Evolutionary conservation across 2,113 vertebrate genomes (phyloP), one percentile per base, ranked within the genome.

Genomic region (Vanacampus margaritifer): DNA sequence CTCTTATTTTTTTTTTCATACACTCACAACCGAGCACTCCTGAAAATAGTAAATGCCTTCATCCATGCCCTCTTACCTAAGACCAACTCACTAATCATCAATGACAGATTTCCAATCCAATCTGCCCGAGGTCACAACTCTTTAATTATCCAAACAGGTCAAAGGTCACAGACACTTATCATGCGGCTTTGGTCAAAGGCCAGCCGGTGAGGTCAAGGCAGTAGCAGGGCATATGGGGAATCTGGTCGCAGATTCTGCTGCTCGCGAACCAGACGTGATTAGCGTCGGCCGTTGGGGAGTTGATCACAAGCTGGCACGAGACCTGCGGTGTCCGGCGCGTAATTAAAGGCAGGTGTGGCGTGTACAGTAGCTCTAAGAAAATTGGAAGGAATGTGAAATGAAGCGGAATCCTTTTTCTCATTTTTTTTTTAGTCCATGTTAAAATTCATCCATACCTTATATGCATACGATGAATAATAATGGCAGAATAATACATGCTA

Each of bases 61-160:
- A 57, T 79, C 68, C 13, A n/a, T 62, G 50, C 53, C 60, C 61
- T 43, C 78, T 82, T 87, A 82, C 85, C 78, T 87, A 89, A 84
- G 73, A 62, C 84, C 32, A 66, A 82, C 65, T 78, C 76, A 76
- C 82, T 82, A 73, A 84, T 86, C 83, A 76, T 69, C 73, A 58
- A 11, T 35, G 74, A 79, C 81, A 84, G 74, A 76, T 86, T 86
- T 81, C 72, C 79, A 75, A 84, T 84, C 76, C 74, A 53, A 69
- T 76, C 76, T 75, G 67, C 83, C 71, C 11, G 62, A 78, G 81
- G 86, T 83, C 82, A 65, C 65, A 73, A 81, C 87, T 84, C 87
- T 89, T 89, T 91, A 91, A 91, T 90, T 89, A 91, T 91, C 84
- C 85, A 88, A 87, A 81, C 71, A 73, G 91, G 88, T 90, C 90